phyloP scores from a whole-genome alignment of 1,140 invertebrate genomes.

The Anastrepha ludens region DNA sequence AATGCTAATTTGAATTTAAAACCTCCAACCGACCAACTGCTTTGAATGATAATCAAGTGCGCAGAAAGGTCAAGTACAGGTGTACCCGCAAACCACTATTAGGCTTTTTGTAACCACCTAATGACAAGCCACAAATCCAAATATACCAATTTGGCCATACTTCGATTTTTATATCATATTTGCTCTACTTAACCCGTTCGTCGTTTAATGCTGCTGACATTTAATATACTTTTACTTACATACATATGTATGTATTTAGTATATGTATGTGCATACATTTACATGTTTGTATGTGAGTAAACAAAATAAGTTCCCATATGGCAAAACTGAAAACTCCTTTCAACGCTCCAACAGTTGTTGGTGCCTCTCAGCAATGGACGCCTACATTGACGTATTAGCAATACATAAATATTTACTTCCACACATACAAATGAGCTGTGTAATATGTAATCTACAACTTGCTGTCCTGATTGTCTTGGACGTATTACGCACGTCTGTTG shows the following conservation, averaged over 20 bases:
- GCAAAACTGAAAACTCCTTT: neutral
- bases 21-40: neutral
- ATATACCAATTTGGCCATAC: neutral
- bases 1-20: slow-evolving; percentile 20
- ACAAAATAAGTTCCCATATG: neutral
- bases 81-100: neutral
- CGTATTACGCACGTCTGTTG: neutral
- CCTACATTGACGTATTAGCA: neutral
- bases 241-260: no score
- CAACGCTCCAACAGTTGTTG: neutral
- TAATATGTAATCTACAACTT: neutral
- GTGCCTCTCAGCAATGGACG: neutral
- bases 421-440: neutral
- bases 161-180: neutral
- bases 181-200: neutral
- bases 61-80: slow-evolving; percentile 31
- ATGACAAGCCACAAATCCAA: no score
- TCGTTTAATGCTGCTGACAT: neutral
- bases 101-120: neutral
- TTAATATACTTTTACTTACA: neutral
- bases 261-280: no score
- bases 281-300: neutral
- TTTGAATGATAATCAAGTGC: slow-evolving; percentile 14
- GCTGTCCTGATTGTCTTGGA: no score
- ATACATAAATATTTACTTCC: neutral